Percentiles rank a stretch among this genome's conserved stretches.
Evolutionary conservation across 1,140 invertebrate species (phyloP).

Genomic region (Chironomus striatipennis): DNA sequence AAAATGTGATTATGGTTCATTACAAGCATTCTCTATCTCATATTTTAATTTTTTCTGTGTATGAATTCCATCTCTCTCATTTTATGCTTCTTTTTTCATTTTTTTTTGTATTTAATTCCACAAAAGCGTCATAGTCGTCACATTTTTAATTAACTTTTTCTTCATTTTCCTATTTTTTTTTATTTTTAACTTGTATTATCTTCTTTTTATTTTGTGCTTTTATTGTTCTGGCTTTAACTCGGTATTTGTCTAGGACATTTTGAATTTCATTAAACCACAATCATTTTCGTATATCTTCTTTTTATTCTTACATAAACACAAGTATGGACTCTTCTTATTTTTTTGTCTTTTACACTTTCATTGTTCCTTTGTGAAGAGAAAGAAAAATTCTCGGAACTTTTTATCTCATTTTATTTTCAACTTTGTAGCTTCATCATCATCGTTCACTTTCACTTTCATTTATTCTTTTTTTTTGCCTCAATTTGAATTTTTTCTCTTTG

Average conservation of each 20-base stretch:
- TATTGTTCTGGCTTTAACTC: background rate
- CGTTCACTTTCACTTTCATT: background rate
- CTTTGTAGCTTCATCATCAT: background rate
- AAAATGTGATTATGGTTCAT: constrained; percentile 18
- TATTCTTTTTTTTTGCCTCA: background rate
- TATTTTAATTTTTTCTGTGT: constrained; percentile 6
- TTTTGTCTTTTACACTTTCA: background rate
- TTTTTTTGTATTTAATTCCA: background rate
- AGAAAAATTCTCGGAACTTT: background rate
- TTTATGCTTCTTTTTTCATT: background rate
- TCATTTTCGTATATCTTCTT: background rate
- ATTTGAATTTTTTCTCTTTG: no score
- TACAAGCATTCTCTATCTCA: background rate
- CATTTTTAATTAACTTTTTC: constrained; percentile 20
- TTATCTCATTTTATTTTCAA: background rate
- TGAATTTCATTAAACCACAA: background rate
- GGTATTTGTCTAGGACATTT: background rate
- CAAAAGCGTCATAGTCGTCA: background rate
- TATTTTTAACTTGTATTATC: background rate
- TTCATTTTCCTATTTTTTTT: background rate
- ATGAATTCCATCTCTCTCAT: background rate
- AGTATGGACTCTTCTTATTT: background rate
- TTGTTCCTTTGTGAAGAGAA: background rate
- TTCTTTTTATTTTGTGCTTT: background rate
- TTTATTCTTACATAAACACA: no score